phyloP scores from a whole-genome alignment of 2,888 invertebrate species.

The Palloptera scutellata region DNA sequence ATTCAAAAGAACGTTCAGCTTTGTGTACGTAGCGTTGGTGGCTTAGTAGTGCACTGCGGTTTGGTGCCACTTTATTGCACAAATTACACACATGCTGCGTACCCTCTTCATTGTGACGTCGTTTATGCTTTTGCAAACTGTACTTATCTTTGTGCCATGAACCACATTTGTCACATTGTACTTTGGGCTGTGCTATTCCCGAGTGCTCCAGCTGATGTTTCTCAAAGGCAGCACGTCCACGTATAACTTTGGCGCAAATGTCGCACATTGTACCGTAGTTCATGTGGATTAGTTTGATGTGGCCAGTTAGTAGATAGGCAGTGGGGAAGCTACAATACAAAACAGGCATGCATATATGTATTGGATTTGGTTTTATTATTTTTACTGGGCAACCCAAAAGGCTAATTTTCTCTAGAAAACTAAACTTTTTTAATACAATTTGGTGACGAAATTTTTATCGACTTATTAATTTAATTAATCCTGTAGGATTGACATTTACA shows the following conservation, averaged over 20 bases:
- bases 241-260: slow-evolving; percentile 59
- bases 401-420: too few species aligned
- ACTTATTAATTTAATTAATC: too few species aligned
- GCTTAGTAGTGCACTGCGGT: slow-evolving; percentile 59
- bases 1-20: slow-evolving; percentile 54
- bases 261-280: slow-evolving; percentile 60
- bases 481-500: neutral
- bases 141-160: slow-evolving; percentile 47
- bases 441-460: too few species aligned
- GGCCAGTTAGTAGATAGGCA: slow-evolving; percentile 52
- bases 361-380: too few species aligned
- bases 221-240: slow-evolving; percentile 54
- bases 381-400: too few species aligned
- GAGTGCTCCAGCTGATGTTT: slow-evolving; percentile 58
- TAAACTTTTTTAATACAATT: too few species aligned
- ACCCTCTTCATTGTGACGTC: slow-evolving; percentile 55
- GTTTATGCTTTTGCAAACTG: slow-evolving; percentile 59
- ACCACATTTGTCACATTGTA: slow-evolving; percentile 59
- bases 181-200: slow-evolving; percentile 50
- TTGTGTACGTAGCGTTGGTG: slow-evolving; percentile 61
- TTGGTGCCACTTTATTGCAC: slow-evolving; percentile 60
- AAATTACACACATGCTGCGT: slow-evolving; percentile 54
- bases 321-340: slow-evolving; percentile 47
- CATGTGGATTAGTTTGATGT: slow-evolving; percentile 54
- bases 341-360: neutral